Evolutionary conservation across 2,888 invertebrate genomes (phyloP).

Genomic region (Tenthredo mesomela): DNA sequence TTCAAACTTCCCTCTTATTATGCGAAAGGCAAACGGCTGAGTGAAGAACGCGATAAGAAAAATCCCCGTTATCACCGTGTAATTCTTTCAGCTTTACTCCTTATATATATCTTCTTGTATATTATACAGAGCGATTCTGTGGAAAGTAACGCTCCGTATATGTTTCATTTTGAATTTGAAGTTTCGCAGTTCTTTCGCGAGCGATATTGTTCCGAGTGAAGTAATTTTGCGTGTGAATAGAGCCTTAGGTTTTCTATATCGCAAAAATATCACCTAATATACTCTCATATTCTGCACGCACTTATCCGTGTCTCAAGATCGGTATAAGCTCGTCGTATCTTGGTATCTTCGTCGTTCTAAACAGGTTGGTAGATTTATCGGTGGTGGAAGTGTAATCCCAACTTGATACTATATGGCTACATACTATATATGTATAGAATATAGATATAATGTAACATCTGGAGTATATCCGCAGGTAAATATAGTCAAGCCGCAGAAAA

Average conservation of each 20-base stretch:
- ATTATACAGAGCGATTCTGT: too few species aligned
- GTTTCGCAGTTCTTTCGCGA: not conserved
- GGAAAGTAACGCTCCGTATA: too few species aligned
- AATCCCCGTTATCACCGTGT: not conserved
- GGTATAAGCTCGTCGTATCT: slow-evolving; percentile 19
- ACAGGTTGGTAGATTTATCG: not conserved
- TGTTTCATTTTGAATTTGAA: not conserved
- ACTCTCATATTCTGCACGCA: not conserved
- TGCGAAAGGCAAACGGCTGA: not conserved
- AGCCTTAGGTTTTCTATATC: not conserved
- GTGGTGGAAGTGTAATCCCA: slow-evolving; percentile 9
- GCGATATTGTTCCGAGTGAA: not conserved
- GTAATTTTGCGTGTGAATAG: not conserved
- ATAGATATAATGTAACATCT: not conserved
- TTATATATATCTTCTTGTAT: too few species aligned
- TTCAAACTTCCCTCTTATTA: not conserved
- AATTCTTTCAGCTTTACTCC: not conserved
- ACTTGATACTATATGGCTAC: not conserved
- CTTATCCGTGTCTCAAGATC: not conserved
- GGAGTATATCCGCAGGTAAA: not conserved
- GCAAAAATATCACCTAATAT: not conserved
- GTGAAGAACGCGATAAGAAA: not conserved
- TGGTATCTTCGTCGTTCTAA: not conserved
- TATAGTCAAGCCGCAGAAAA: slow-evolving; percentile 10
- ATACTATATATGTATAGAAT: not conserved